These are phyloP conservation scores for Capitulum mitella DNA, from an alignment of 2,888 invertebrate species.

Conservation along the genomic window DNA sequence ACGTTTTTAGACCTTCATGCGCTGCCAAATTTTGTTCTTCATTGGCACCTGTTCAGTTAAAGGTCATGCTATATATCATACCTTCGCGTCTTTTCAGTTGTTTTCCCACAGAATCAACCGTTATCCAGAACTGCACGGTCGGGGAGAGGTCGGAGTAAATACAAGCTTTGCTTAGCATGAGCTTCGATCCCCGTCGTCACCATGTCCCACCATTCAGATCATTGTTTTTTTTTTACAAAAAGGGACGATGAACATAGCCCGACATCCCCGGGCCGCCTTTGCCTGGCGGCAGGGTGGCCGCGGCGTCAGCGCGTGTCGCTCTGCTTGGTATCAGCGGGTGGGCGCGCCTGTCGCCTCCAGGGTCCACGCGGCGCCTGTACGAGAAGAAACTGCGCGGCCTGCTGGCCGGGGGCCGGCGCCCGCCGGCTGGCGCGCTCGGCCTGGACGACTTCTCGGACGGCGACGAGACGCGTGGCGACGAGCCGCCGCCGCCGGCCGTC, in stretches of 20 bases:
- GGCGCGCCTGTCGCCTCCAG: neutral
- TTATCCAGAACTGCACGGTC: no score
- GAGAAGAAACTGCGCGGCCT: neutral
- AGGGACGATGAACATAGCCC: neutral
- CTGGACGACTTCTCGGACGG: neutral
- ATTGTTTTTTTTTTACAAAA: neutral
- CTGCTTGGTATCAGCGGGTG: neutral
- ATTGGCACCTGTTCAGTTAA: no score
- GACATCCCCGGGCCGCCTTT: neutral
- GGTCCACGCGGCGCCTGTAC: conserved; percentile 1
- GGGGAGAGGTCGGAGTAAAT: no score
- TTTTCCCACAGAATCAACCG: no score
- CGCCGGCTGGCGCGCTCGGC: neutral
- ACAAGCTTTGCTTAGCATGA: no score
- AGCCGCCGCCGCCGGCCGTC: neutral
- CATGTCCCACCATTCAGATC: neutral
- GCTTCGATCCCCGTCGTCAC: no score
- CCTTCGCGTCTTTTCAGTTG: no score
- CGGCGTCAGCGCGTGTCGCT: neutral
- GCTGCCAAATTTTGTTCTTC: no score
- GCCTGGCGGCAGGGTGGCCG: neutral
- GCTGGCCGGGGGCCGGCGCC: neutral
- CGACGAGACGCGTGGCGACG: neutral
- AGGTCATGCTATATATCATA: no score
- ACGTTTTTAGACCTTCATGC: no score